Evolutionary conservation across 92 coral and sea anemone genomes (phyloP), one percentile per base, ranked within the genome.

Genomic region (Isaurus tuberculatus): DNA sequence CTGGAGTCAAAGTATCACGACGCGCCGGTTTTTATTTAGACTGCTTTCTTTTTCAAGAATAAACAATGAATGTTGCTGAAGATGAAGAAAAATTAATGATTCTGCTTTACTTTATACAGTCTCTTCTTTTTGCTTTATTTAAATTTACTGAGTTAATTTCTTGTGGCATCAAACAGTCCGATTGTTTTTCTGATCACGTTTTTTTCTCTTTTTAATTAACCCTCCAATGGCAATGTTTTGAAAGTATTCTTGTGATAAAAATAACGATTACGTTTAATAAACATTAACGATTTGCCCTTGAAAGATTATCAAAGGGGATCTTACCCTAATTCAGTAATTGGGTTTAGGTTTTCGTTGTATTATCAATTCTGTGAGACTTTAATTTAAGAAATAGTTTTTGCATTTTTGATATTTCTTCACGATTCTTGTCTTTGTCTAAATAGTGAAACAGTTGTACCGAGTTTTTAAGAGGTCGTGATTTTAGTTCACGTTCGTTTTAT

Each of bases 181-280:
- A 53, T 22, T 32, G 10, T 55, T 16, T 22, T 28, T 30, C 49
- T 10, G 8, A 55, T 72, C 55, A 4, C 61, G 61, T 36, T 8
- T 43, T 37, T 9, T 20, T 22, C 36, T 36, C 2, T 43, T 37
- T 9, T 20, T 22, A 70, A 6, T 4, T 2, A 70, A 28, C 32
- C 20, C 30, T 36, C 7, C 36, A 27, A 25, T 11, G 66, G 11
- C 36, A 27, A 25, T 11, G 66, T 51, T 58, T 7, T 36, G 67
- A 57, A 55, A 16, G 6, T 40, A 40, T 33, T 77, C 51, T 75
- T 33, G 82, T 57, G 82, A 58, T 77, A 60, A 31, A 58, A 32
- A 57, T 77, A 58, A 67, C 49, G 32, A 58, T 58, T 57, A 77
- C 70, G 82, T 57, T 57, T 19, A 42, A 70, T 77, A 55, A 55